These are phyloP conservation scores for Orchesella cincta DNA, from an alignment of 1,140 invertebrate species.

Conservation along the genomic window DNA sequence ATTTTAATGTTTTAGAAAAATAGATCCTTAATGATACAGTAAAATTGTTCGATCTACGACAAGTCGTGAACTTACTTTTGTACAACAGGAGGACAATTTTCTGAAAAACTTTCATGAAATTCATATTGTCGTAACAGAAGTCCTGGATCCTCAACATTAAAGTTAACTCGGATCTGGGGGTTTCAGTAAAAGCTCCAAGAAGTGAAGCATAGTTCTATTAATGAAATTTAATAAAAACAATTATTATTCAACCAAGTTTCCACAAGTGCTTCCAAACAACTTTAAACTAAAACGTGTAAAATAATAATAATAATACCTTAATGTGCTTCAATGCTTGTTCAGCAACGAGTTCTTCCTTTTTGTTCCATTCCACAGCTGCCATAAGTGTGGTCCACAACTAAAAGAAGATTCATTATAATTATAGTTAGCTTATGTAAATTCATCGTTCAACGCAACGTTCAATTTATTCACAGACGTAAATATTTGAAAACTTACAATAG, in stretches of 20 bases:
- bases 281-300: constrained; percentile 51
- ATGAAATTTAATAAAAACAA: not conserved
- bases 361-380: constrained; percentile 94
- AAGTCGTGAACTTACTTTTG: constrained; percentile 77
- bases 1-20: not conserved
- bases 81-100: constrained; percentile 95
- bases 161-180: constrained; percentile 79
- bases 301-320: constrained; percentile 56
- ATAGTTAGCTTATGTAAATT: not conserved
- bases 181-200: constrained; percentile 80
- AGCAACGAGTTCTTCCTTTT: constrained; percentile 93
- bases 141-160: constrained; percentile 90
- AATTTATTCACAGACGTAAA: constrained; percentile 9
- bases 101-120: constrained; percentile 97
- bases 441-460: not conserved
- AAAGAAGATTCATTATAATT: constrained; percentile 15
- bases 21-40: no score
- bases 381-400: constrained; percentile 90
- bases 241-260: no score
- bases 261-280: not conserved
- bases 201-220: constrained; percentile 71
- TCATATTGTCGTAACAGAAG: constrained; percentile 98
- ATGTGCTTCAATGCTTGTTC: constrained; percentile 91
- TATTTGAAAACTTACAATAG: constrained; percentile 59
- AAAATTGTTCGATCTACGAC: not conserved